These are phyloP conservation scores for Sarcophilus harrisii DNA, from an alignment of 2,797 vertebrate species.

Conservation along the genomic window DNA sequence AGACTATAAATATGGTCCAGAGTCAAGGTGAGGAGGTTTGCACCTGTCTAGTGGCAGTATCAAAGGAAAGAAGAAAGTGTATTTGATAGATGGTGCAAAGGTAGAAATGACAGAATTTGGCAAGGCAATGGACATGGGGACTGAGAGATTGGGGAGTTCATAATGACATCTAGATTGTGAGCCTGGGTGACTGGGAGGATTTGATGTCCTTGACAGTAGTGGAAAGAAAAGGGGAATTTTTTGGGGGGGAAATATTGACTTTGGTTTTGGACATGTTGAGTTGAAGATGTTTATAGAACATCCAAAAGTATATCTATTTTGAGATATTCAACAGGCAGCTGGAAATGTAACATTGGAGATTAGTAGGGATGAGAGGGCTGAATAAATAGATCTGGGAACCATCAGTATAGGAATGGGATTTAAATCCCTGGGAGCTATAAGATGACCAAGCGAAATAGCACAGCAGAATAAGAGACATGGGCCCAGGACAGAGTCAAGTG, in stretches of 20 bases:
- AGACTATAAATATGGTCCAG: not conserved
- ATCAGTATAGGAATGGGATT: not conserved
- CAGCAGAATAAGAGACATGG: not conserved
- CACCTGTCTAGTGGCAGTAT: not conserved
- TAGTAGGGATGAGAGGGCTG: rapidly evolving
- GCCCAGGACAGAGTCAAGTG: not conserved
- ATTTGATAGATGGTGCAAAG: not conserved
- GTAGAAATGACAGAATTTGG: not conserved
- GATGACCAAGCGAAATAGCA: not conserved
- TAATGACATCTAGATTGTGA: not conserved
- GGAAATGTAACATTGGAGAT: not conserved
- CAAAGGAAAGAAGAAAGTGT: not conserved
- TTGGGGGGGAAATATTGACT: not conserved
- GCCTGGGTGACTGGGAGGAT: not conserved
- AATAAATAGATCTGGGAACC: not conserved
- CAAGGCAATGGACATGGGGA: not conserved
- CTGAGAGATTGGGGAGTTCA: not conserved
- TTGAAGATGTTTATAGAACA: not conserved
- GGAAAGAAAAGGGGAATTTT: not conserved
- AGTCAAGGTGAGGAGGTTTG: not conserved
- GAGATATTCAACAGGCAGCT: not conserved
- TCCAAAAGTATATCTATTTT: not conserved
- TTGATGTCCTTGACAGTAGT: not conserved
- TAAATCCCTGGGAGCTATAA: not conserved
- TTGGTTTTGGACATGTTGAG: not conserved